Evolutionary conservation across 1,140 invertebrate species (phyloP).

Genomic region (Argopecten irradians): DNA sequence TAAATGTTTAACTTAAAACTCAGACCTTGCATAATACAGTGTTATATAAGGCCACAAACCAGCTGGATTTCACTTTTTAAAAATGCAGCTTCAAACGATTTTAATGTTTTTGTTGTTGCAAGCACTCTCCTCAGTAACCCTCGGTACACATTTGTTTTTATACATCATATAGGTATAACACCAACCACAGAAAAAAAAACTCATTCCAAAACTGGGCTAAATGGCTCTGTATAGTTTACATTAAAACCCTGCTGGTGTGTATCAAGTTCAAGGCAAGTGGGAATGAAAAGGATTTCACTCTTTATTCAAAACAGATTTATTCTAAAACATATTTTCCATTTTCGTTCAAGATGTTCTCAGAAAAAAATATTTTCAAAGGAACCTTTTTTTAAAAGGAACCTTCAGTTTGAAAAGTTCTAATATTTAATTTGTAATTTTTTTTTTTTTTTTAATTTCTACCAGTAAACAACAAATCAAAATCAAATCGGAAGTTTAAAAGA

Average conservation of each 20-base stretch:
- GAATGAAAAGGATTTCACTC: not conserved
- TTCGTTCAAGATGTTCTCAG: too few species aligned
- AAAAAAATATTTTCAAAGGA: too few species aligned
- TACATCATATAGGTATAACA: not conserved
- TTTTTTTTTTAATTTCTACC: too few species aligned
- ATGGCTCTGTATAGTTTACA: not conserved
- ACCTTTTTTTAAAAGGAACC: too few species aligned
- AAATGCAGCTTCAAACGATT: not conserved
- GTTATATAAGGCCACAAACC: not conserved
- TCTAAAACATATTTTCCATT: not conserved
- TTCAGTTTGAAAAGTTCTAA: too few species aligned
- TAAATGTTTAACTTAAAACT: not conserved
- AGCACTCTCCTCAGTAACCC: not conserved
- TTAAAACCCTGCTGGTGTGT: not conserved
- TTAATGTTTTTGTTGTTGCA: not conserved
- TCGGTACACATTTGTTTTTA: not conserved
- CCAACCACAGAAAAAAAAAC: not conserved
- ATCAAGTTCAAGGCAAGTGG: not conserved
- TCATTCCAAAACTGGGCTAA: not conserved
- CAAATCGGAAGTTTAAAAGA: too few species aligned
- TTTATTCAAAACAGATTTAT: not conserved
- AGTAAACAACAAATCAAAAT: too few species aligned
- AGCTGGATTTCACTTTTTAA: slow-evolving; percentile 20
- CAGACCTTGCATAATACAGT: not conserved
- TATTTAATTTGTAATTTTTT: too few species aligned